Evolutionary conservation across 2,888 invertebrate species (phyloP), one percentile per base, ranked within the genome.

Genomic region (Opisthograptis luteolata): DNA sequence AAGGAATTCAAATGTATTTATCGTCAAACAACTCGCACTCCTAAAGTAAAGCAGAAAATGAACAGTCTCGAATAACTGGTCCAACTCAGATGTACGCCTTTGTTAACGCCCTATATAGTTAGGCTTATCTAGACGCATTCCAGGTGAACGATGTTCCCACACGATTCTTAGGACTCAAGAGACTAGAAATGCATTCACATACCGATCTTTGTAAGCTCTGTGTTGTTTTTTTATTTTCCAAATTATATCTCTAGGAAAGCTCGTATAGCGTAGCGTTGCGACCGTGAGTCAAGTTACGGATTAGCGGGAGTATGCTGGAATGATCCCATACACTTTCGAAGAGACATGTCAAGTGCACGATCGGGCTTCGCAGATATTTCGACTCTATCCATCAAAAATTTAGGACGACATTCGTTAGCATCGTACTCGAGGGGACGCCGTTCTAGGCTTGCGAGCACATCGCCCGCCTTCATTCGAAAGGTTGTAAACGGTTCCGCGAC

Each of bases 381-480:
- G 76, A 85, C 85, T 85, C 79, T 85, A 86, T 80, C 76, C 73
- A 83, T 87, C 74, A 86, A 85, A 87, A 84, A 87, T 85, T 85
- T 87, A 87, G 81, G 78, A 74, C 79, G 81, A 87, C 82, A 87
- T 87, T 88, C 82, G 87, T 84, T 83, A 84, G 83, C 77, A 84
- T 81, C 79, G 72, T 78, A 70, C 83, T 80, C 80, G 63, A 72
- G 82, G 81, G 82, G 73, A 79, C 78, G 81, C 66, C 79, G 79
- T 84, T 81, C 85, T 84, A 86, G 84, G 80, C 80, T 82, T 77
- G 77, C 73, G 75, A 84, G 79, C 73, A 69, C 70, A 76, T 73
- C 69, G 52, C 64, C 43, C 55, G 53, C 47, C 64, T 58, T 63
- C 68, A 46, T 61, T 55, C 68, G 55, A 76, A 84, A 74, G 63